Conservation (phyloP, 2,888 invertebrate species). For the Parnassius smintheus region DNA sequence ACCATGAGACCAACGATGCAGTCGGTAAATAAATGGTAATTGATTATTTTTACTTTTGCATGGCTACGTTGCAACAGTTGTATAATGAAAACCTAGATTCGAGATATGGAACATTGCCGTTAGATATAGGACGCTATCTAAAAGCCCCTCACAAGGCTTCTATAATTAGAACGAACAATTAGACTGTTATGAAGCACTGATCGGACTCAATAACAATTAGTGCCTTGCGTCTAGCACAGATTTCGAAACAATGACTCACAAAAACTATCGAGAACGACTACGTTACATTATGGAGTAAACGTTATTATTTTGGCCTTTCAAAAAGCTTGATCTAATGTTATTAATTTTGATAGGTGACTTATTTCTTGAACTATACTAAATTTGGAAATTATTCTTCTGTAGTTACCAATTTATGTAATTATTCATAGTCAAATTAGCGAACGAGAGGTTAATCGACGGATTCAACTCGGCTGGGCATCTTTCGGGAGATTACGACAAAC, state of each 20-base stretch:
- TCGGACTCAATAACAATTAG: conserved; percentile 39
- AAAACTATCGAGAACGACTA: not conserved
- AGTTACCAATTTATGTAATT: too few relatives aligned
- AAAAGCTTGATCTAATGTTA: not conserved
- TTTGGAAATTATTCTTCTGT: too few relatives aligned
- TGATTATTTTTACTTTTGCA: too few relatives aligned
- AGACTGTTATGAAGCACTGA: conserved; percentile 31
- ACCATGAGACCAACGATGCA: too few relatives aligned
- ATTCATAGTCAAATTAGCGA: too few relatives aligned
- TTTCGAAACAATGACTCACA: conserved; percentile 25
- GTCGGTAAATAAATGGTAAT: too few relatives aligned
- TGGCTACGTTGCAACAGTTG: not conserved
- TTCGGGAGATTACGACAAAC: too few relatives aligned
- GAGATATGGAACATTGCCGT: conserved; percentile 21
- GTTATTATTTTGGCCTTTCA: not conserved
- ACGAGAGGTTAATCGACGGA: too few relatives aligned
- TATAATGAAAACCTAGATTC: conserved; percentile 23
- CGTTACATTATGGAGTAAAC: not conserved
- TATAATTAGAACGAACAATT: conserved; percentile 38
- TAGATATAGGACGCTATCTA: conserved; percentile 21
- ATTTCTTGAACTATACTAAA: too few relatives aligned
- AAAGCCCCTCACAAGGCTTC: conserved; percentile 34
- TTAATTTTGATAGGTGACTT: too few relatives aligned
- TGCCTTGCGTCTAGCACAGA: conserved; percentile 12
- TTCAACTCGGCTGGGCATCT: too few relatives aligned